These are phyloP conservation scores for Ligdia adustata DNA, from an alignment of 2,888 invertebrate genomes.

Conservation along the genomic window DNA sequence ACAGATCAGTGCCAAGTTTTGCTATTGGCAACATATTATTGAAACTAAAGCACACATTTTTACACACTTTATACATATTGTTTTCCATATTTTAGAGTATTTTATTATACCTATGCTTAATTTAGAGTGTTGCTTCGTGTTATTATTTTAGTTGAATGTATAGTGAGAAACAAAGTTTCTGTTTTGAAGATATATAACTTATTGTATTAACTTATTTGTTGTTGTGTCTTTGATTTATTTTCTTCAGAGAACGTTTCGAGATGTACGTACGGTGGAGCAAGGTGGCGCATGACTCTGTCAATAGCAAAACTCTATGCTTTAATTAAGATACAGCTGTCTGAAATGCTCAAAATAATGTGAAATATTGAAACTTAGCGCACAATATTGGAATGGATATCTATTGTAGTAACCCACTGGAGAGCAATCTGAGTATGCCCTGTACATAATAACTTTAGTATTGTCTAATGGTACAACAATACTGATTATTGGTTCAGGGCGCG, in stretches of 20 bases:
- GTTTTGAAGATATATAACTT: slow-evolving; percentile 76
- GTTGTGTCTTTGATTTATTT: slow-evolving; percentile 73
- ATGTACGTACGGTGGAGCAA: slow-evolving; percentile 56
- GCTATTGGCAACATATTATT: slow-evolving; percentile 75
- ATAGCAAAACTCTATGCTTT: slow-evolving; percentile 82
- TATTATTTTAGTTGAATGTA: slow-evolving; percentile 76
- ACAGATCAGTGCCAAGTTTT: slow-evolving; percentile 80
- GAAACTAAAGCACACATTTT: slow-evolving; percentile 66
- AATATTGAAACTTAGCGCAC: slow-evolving; percentile 80
- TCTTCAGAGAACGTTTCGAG: slow-evolving; percentile 55
- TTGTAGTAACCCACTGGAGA: slow-evolving; percentile 76
- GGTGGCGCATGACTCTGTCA: slow-evolving; percentile 69
- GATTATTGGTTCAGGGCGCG: slow-evolving; percentile 52
- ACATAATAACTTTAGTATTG: slow-evolving; percentile 72
- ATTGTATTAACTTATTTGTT: slow-evolving; percentile 77
- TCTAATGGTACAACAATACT: slow-evolving; percentile 73
- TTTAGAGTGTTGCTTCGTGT: slow-evolving; percentile 83
- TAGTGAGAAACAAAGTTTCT: slow-evolving; percentile 79
- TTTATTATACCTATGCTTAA: slow-evolving; percentile 75
- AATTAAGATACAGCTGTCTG: slow-evolving; percentile 77
- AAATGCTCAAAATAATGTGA: slow-evolving; percentile 80
- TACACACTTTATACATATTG: slow-evolving; percentile 53
- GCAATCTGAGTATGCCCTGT: slow-evolving; percentile 76
- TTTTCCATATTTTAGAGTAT: slow-evolving; percentile 77
- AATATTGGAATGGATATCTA: slow-evolving; percentile 75